Evolutionary conservation across 2,113 vertebrate genomes (phyloP), one percentile per base, ranked within the genome.

Genomic region (Tetrao urogallus): DNA sequence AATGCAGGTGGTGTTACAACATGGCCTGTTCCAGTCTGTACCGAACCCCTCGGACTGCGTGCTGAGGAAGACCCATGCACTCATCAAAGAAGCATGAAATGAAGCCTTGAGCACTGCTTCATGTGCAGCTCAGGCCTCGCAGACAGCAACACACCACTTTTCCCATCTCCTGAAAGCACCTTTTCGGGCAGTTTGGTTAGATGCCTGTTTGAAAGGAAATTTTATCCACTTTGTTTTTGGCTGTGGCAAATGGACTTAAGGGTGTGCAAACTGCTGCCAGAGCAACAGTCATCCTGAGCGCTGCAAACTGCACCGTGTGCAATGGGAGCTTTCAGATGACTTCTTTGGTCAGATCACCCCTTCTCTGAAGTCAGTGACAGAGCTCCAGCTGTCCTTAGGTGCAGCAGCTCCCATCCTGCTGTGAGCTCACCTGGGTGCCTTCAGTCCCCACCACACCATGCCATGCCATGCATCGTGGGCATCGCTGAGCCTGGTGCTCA

Each of bases 151-250:
- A 87, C 90, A 2, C 45, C n/a, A 11, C 87, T 79, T 58, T 22
- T 52, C 78, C 78, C 83, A 70, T 94, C 90, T 85, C 89, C 86
- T 92, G 84, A 92, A 89, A 89, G 81, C 69, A 4, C 63, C 13
- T 8, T 77, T 10, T 3, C 48, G 80, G 58, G 58, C 42, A 87
- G 24, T 82, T 92, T 63, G 52, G 30, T 66, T 65, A 72, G 47
- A 4, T 42, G 47, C 1, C 24, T 52, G 65, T 89, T 92, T 71
- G 84, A 90, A 90, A 77, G 76, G 83, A 73, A 76, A 83, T 61
- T 65, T 45, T 88, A 72, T 34, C 83, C 93, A 47, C 50, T 76
- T 54, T 36, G 1, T 63, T 89, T 92, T 93, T 50, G 11, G 25
- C 67, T 19, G 2, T 87, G 93, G 93, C 67, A 5, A 20, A 92